A percentile compares a stretch with the other conserved stretches of the same genome.
These are phyloP conservation scores for Acleris laterana DNA, from an alignment of 2,888 invertebrate genomes.

Conservation along the genomic window DNA sequence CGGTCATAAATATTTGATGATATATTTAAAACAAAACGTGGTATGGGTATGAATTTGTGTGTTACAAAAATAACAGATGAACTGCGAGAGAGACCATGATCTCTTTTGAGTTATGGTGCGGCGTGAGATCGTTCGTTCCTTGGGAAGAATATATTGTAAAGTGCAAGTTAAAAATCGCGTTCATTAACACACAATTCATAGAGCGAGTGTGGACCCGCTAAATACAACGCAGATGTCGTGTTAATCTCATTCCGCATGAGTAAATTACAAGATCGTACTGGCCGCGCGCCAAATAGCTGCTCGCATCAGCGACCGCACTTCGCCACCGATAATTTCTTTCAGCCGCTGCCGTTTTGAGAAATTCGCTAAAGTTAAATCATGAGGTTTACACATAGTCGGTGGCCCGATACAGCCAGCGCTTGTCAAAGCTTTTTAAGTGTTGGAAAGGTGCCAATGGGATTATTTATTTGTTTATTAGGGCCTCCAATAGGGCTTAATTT, in stretches of 20 bases:
- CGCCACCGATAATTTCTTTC: constrained; percentile 67
- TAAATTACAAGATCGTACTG: constrained; percentile 76
- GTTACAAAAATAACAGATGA: no score
- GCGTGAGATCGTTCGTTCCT: no score
- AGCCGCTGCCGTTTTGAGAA: constrained; percentile 52
- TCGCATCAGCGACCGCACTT: constrained; percentile 65
- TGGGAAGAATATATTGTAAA: no score
- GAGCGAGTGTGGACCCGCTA: constrained; percentile 56
- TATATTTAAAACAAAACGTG: no score
- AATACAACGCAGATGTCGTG: constrained; percentile 71
- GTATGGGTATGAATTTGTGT: no score
- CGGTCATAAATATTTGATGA: no score
- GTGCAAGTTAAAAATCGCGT: background rate
- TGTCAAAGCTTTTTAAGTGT: background rate
- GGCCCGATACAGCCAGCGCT: background rate
- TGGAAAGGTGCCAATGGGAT: no score
- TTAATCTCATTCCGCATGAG: constrained; percentile 73
- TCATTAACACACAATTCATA: constrained; percentile 5
- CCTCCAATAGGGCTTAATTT: no score
- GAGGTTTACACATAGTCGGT: background rate
- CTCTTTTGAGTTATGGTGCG: no score
- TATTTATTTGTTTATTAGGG: no score
- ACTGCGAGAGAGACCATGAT: no score
- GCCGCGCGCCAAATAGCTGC: constrained; percentile 70
- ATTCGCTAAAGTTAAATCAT: constrained; percentile 44